phyloP scores from a whole-genome alignment of 37 sponge, comb jelly and placozoan genomes.

The Oopsacas minuta region DNA sequence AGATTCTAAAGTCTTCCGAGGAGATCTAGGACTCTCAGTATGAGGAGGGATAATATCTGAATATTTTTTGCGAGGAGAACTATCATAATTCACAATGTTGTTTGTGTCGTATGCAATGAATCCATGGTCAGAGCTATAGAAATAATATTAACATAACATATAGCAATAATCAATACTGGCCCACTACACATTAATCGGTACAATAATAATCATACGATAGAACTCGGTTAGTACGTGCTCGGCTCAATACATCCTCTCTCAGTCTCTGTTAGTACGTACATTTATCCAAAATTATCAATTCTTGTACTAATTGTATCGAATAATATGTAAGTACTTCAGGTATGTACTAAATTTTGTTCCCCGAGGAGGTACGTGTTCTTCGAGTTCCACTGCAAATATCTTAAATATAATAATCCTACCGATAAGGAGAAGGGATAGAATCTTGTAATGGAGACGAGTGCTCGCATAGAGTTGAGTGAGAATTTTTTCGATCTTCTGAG shows the following conservation, averaged over 20 bases:
- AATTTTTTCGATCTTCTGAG: not conserved
- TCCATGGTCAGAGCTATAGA: not conserved
- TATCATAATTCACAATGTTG: not conserved
- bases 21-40: not conserved
- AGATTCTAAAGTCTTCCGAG: not conserved
- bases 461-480: not conserved
- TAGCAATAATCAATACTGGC: too few species aligned
- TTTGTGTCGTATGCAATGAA: slow-evolving; percentile 16
- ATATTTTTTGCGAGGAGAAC: not conserved
- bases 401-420: not conserved
- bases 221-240: too few species aligned
- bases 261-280: too few species aligned
- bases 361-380: too few species aligned
- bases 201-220: too few species aligned
- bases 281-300: too few species aligned
- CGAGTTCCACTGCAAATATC: too few species aligned
- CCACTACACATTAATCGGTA: too few species aligned
- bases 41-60: not conserved
- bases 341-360: too few species aligned
- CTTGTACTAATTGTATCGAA: too few species aligned
- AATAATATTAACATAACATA: not conserved
- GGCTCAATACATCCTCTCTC: too few species aligned
- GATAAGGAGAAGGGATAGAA: not conserved
- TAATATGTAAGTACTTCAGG: too few species aligned
- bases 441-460: not conserved